Base-by-base conservation (phyloP, 2,888 invertebrate species). In the Conchocele bisecta region DNA sequence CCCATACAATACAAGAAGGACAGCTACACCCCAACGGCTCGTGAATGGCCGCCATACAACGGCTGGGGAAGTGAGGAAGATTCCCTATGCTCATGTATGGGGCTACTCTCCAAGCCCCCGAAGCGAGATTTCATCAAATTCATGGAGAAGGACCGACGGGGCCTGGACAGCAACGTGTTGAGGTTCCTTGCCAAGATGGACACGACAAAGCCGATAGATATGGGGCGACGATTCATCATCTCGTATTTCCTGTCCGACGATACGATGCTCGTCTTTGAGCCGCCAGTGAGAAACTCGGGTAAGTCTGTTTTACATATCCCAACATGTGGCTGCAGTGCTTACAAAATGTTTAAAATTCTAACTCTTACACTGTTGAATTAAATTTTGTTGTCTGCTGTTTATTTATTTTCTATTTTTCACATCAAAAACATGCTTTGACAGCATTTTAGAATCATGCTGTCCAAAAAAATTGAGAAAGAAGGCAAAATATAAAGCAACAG, bases 31-130 rank as follows among this genome's bases (percentile, higher is more conserved):
- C 44, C 56, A 0, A 28, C 72, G 0, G 28, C 70, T 9, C 70
- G 76, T 1, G 74, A 86, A 88, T 82, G 95, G 46, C 97, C 97
- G 0, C 97, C 97, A 0, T 97, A 96, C 94, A 97, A 97, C 88
- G 97, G 97, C 3, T 97, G 94, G 91, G 98, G 98, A 0, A 94
- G 95, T 0, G 95, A 96, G 87, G 96, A 96, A 72, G 97, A 98
- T 89, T 97, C 97, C 0, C 95, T 96, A 9, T 95, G 95, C 80
- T 97, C 97, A 88, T 97, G 97, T 87, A 93, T 94, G 53, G 94
- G 94, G 0, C 94, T 97, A 0, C 94, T 95, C 81, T 95, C 96
- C 0, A 95, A 95, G 88, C 92, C 96, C 1, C 95, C 95, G 0
- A 94, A 94, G 81, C 92, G 93, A 9, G 95, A 97, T 90, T 95